These are phyloP conservation scores for Caenorhabditis macrosperma DNA, from an alignment of 2,888 invertebrate species.

Conservation along the genomic window DNA sequence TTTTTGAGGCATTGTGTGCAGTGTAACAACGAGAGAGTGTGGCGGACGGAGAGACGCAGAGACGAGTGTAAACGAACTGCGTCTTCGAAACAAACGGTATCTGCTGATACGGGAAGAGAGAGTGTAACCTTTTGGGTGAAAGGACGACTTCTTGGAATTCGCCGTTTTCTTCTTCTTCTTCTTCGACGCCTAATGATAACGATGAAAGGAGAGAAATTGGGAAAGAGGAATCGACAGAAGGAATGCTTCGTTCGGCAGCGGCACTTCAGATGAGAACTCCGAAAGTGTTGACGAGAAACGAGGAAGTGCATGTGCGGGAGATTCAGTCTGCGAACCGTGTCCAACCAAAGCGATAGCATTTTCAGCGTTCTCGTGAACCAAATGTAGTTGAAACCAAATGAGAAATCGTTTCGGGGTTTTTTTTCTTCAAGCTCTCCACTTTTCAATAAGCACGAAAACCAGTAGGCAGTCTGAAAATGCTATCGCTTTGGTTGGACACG, in stretches of 20 bases:
- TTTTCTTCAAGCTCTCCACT: no score
- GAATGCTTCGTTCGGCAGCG: no score
- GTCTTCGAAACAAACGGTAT: conserved; percentile 40
- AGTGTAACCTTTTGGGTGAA: conserved; percentile 27
- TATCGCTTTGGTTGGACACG: no score
- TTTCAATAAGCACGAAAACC: no score
- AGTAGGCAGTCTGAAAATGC: no score
- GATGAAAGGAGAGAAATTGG: not conserved
- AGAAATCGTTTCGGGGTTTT: no score
- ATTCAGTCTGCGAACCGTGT: no score
- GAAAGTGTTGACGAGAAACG: not conserved
- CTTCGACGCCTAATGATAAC: conserved; percentile 16
- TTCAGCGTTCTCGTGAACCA: no score
- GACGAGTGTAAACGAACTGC: conserved; percentile 13
- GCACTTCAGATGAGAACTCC: no score
- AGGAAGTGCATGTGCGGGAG: not conserved
- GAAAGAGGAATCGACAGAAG: not conserved
- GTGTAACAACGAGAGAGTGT: conserved; percentile 18
- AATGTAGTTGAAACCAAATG: no score
- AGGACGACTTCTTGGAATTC: conserved; percentile 27
- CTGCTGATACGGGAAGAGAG: conserved; percentile 45
- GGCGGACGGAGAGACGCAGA: not conserved
- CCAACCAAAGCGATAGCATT: no score
- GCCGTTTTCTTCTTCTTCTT: not conserved
- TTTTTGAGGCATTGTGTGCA: conserved; percentile 39